Evolutionary conservation across 2,888 invertebrate genomes (phyloP).

Genomic region (Resseliella maxima): DNA sequence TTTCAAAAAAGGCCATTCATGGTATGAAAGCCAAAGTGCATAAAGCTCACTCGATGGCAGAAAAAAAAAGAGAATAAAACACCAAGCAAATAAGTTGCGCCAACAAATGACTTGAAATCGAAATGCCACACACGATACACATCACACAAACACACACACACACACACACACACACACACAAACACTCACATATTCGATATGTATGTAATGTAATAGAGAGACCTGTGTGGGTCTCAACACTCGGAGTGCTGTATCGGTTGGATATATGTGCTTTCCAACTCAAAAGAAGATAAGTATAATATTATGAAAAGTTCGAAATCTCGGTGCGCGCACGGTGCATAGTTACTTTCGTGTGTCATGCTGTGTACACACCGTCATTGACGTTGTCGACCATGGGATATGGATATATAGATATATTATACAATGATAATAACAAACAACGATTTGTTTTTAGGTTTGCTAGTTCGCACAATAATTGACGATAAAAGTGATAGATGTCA

Average conservation of each 20-base stretch:
- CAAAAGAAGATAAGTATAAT: conserved; percentile 29
- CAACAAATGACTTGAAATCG: neutral
- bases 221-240: too few relatives aligned
- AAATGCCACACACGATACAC: conserved; percentile 14
- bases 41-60: neutral
- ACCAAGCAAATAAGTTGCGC: neutral
- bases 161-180: neutral
- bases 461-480: conserved; percentile 37
- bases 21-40: neutral
- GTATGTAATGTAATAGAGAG: too few relatives aligned
- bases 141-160: neutral
- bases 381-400: too few relatives aligned
- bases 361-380: neutral
- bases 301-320: neutral
- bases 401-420: neutral
- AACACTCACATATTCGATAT: neutral
- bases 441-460: conserved; percentile 43
- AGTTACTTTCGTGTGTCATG: neutral
- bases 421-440: conserved; percentile 7
- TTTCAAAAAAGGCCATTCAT: conserved; percentile 13
- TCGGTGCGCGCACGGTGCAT: conserved; percentile 18
- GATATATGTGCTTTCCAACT: neutral
- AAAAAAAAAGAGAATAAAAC: neutral
- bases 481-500: conserved; percentile 55
- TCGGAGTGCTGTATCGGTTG: neutral